Conservation (phyloP, 2,797 vertebrate species). For the Halcyon leucocephala region DNA sequence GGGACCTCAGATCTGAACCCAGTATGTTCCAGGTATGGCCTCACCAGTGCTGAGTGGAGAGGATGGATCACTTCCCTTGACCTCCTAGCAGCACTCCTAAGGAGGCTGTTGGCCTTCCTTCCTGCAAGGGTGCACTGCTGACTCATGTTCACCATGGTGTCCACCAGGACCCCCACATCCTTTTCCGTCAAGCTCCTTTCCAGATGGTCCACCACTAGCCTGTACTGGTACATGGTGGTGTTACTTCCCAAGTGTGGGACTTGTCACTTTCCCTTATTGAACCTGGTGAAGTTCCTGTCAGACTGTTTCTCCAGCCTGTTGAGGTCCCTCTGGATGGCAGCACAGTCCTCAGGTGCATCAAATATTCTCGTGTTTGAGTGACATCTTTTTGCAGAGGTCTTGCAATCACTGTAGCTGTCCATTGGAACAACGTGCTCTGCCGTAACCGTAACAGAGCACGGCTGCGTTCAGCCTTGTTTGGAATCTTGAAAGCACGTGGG, state of each 20-base stretch:
- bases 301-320: background rate
- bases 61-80: background rate
- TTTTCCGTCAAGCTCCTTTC: background rate
- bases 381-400: background rate
- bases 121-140: background rate
- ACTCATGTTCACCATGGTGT: background rate
- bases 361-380: background rate
- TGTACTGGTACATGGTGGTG: background rate
- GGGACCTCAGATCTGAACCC: background rate
- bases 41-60: background rate
- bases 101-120: background rate
- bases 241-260: background rate
- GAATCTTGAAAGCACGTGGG: background rate
- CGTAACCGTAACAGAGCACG: fast-evolving
- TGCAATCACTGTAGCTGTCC: background rate
- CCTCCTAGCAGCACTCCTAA: background rate
- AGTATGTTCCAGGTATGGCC: background rate
- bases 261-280: background rate
- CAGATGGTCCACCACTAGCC: background rate
- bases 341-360: background rate
- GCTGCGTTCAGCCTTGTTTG: background rate
- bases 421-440: background rate
- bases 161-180: background rate
- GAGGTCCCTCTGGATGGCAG: slow-evolving; percentile 1
- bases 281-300: background rate